Evolutionary conservation across 2,113 vertebrate genomes (phyloP).

Genomic region (Diadophis punctatus): DNA sequence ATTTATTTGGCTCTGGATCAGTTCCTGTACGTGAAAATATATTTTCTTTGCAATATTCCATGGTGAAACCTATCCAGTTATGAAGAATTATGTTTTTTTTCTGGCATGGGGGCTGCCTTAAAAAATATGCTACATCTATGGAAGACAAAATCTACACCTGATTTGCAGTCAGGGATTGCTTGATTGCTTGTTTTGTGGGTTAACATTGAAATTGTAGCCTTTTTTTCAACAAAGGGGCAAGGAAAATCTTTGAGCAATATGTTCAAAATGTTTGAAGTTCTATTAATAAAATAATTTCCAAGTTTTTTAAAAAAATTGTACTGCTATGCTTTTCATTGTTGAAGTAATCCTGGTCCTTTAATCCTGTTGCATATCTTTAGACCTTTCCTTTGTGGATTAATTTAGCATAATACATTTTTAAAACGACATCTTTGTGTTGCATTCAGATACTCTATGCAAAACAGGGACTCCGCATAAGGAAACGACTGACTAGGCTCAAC

Average conservation of each 20-base stretch:
- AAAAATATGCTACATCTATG: neutral
- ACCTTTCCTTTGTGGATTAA: neutral
- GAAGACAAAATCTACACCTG: neutral
- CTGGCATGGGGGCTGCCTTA: neutral
- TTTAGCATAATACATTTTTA: neutral
- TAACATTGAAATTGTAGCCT: neutral
- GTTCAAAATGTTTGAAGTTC: neutral
- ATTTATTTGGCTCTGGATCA: neutral
- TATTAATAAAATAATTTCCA: neutral
- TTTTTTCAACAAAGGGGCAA: neutral
- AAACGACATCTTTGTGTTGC: neutral
- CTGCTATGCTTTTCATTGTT: neutral
- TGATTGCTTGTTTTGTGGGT: neutral
- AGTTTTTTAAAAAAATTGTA: neutral
- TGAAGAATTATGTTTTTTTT: neutral
- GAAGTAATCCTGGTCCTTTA: neutral
- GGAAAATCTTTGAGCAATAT: neutral
- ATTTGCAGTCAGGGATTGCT: neutral
- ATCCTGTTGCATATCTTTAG: neutral
- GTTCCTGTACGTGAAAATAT: neutral
- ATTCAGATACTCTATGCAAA: slow-evolving; percentile 70
- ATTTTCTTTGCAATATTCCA: neutral
- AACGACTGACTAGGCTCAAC: slow-evolving; percentile 64
- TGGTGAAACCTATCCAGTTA: neutral
- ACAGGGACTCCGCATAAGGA: slow-evolving; percentile 71